phyloP scores from a whole-genome alignment of 2,113 vertebrate species.

The Lepisosteus osseus region DNA sequence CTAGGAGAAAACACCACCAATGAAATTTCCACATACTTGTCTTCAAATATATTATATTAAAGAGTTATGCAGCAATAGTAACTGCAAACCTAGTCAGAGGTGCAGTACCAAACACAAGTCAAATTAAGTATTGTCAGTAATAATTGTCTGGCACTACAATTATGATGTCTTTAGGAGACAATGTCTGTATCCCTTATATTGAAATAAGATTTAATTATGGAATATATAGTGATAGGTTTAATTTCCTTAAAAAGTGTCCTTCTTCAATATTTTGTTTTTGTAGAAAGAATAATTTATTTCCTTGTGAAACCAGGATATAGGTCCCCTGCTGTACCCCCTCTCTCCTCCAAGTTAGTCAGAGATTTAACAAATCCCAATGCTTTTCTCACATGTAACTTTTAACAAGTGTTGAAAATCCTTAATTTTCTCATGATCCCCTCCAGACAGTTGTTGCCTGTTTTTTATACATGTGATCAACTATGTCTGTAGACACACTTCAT shows the following conservation, averaged over 20 bases:
- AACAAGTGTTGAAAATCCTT: conserved; percentile 29
- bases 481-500: too few relatives aligned
- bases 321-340: conserved; percentile 28
- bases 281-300: conserved; percentile 40
- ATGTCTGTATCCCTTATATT: conserved; percentile 8
- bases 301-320: conserved; percentile 28
- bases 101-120: too few relatives aligned
- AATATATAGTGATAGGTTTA: too few relatives aligned
- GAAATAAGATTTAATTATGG: conserved; percentile 22
- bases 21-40: too few relatives aligned
- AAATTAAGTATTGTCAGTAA: too few relatives aligned
- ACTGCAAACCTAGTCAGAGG: too few relatives aligned
- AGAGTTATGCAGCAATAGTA: too few relatives aligned
- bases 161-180: too few relatives aligned
- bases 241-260: conserved; percentile 32
- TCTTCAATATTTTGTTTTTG: conserved; percentile 20
- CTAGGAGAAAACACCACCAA: too few relatives aligned
- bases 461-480: background rate
- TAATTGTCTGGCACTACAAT: too few relatives aligned
- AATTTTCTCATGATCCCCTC: conserved; percentile 17
- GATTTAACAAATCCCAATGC: conserved; percentile 33
- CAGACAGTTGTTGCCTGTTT: conserved; percentile 1
- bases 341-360: conserved; percentile 26
- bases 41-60: too few relatives aligned
- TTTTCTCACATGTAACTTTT: conserved; percentile 42